Percentiles rank a stretch among this genome's conserved stretches.
phyloP scores from a whole-genome alignment of 2,797 vertebrate genomes.

The Limosa lapponica region DNA sequence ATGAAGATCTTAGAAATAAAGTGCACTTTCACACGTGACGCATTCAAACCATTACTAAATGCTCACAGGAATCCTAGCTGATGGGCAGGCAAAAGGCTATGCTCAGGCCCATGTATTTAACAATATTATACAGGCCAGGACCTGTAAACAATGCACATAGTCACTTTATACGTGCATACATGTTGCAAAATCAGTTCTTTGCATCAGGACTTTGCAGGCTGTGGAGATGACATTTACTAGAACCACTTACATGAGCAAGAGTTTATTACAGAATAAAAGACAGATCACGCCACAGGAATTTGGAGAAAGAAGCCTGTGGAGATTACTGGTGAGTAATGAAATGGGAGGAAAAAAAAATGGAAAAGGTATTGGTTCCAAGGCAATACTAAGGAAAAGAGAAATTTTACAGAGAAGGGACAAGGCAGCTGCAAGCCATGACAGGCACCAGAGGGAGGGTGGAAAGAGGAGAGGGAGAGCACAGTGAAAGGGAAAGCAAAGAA shows the following conservation, averaged over 20 bases:
- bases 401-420: not conserved
- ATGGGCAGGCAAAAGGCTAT: not conserved
- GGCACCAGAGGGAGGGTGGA: not conserved
- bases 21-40: not conserved
- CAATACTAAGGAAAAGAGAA: not conserved
- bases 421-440: not conserved
- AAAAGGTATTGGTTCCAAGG: not conserved
- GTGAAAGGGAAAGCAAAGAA: not conserved
- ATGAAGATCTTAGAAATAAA: not conserved
- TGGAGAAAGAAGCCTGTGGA: not conserved
- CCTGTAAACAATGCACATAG: not conserved
- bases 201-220: not conserved
- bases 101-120: not conserved
- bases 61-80: not conserved
- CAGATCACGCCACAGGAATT: constrained; percentile 13
- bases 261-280: constrained; percentile 22
- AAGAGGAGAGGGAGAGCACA: not conserved
- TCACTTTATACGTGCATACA: not conserved
- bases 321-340: not conserved
- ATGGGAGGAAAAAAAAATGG: not conserved
- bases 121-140: not conserved
- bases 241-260: constrained; percentile 26
- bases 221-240: constrained; percentile 46
- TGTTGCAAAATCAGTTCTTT: constrained; percentile 28
- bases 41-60: not conserved